Evolutionary conservation across 2,113 vertebrate genomes (phyloP).

Genomic region (Desmodus rotundus): DNA sequence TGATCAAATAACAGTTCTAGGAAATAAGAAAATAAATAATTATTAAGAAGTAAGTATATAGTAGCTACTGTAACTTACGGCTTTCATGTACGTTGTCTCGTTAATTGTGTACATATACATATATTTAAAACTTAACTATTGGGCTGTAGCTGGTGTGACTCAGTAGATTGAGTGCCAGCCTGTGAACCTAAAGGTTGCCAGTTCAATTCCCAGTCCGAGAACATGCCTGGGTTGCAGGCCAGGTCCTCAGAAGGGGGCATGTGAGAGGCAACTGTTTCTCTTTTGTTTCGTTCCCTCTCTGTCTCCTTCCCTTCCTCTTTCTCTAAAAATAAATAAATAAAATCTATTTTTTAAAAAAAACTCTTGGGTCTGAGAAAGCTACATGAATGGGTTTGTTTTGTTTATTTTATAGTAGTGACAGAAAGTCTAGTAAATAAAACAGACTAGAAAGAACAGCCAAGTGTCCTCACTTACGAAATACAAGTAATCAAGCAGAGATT

Average conservation of each 20-base stretch:
- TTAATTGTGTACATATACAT: background rate
- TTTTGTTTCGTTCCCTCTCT: too few species aligned
- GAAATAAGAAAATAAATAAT: slow-evolving; percentile 15
- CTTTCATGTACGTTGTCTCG: background rate
- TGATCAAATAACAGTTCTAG: background rate
- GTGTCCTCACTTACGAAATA: background rate
- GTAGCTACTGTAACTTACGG: background rate
- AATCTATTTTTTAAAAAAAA: too few species aligned
- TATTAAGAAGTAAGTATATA: background rate
- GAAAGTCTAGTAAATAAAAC: background rate
- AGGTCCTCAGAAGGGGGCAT: too few species aligned
- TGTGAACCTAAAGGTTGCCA: too few species aligned
- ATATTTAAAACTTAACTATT: background rate
- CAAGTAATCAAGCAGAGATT: background rate
- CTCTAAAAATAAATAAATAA: too few species aligned
- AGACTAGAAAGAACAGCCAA: background rate
- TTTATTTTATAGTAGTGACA: background rate
- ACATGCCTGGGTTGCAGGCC: too few species aligned
- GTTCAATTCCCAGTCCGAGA: too few species aligned
- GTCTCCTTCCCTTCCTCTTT: too few species aligned
- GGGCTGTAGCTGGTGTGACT: background rate
- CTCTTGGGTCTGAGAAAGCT: background rate
- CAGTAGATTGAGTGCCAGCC: too few species aligned
- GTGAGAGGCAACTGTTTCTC: too few species aligned
- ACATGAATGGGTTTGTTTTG: background rate